These are phyloP conservation scores for Lepas anatifera DNA, from an alignment of 2,888 invertebrate genomes.

Conservation along the genomic window DNA sequence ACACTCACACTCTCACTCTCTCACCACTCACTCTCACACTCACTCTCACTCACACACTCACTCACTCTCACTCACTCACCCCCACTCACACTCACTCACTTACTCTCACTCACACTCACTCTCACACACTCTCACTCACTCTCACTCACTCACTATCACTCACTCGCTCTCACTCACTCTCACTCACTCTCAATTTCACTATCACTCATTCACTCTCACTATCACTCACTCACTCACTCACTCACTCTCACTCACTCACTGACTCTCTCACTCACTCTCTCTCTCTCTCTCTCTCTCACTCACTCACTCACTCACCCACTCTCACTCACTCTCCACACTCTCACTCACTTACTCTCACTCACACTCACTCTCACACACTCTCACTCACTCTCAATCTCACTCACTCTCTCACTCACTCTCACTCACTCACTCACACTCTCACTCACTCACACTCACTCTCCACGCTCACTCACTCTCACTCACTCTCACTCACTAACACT, in stretches of 20 bases:
- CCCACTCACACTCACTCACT: neutral
- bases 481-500: too few relatives aligned
- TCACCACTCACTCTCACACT: neutral
- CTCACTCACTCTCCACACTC: neutral
- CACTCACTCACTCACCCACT: neutral
- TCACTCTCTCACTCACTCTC: too few relatives aligned
- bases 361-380: too few relatives aligned
- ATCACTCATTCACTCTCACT: too few relatives aligned
- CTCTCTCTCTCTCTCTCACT: neutral
- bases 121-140: neutral
- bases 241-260: too few relatives aligned
- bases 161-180: neutral
- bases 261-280: neutral
- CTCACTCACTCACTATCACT: conserved; percentile 3
- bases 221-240: too few relatives aligned
- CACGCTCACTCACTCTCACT: too few relatives aligned
- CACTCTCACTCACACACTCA: neutral
- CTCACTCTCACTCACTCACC: neutral
- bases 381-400: too few relatives aligned
- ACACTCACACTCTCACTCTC: neutral
- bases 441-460: too few relatives aligned
- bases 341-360: too few relatives aligned
- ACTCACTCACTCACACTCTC: too few relatives aligned
- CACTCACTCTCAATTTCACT: neutral
- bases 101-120: too few relatives aligned